phyloP scores from a whole-genome alignment of 2,888 invertebrate species.

The Noctua janthe region DNA sequence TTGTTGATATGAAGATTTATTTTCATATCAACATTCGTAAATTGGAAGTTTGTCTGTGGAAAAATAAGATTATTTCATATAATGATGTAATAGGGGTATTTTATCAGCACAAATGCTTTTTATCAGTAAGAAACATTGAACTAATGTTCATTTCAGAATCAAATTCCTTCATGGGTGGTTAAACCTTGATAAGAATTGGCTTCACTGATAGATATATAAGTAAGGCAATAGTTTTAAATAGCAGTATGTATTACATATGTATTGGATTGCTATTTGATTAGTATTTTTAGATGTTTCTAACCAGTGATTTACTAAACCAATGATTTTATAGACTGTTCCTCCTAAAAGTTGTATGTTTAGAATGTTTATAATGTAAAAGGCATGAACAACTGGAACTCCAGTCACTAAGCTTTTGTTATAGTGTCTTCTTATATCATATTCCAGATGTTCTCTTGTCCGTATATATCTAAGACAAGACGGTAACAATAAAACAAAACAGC shows the following conservation, averaged over 20 bases:
- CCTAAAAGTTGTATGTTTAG: too few species aligned
- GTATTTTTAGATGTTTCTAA: background rate
- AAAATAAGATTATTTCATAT: background rate
- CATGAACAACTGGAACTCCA: background rate
- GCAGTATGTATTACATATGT: background rate
- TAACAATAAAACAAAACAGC: conserved; percentile 25
- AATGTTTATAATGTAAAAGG: background rate
- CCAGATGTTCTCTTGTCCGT: background rate
- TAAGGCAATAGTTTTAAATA: conserved; percentile 6
- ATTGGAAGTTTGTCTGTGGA: conserved; percentile 36
- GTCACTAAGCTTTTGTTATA: background rate
- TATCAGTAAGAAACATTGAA: conserved; percentile 41
- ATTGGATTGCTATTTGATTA: background rate
- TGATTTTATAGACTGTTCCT: background rate
- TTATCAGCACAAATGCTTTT: conserved; percentile 24
- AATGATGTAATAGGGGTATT: background rate
- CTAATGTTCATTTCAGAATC: conserved; percentile 23
- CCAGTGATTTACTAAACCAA: background rate
- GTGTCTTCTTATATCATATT: background rate
- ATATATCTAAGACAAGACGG: background rate
- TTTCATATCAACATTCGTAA: conserved; percentile 16
- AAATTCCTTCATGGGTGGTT: conserved; percentile 26
- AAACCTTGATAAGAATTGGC: conserved; percentile 47
- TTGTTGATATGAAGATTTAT: too few species aligned
- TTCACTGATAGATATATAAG: conserved; percentile 8